Evolutionary conservation across 1,140 invertebrate species (phyloP).

Genomic region (Scaptomyza hsui): DNA sequence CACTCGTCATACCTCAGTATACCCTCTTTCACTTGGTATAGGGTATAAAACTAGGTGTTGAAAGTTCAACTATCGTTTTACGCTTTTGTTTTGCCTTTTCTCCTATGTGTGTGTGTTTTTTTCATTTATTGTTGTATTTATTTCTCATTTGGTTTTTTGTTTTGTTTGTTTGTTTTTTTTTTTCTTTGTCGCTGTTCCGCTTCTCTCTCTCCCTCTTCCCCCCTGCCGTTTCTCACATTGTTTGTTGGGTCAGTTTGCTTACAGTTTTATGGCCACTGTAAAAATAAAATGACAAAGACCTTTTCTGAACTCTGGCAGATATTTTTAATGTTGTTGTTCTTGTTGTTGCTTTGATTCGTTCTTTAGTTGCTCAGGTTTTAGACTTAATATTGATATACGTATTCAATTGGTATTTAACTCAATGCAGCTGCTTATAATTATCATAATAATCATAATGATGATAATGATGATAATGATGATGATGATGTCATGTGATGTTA

Average conservation of each 20-base stretch:
- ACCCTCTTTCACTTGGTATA: neutral
- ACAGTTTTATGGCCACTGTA: conserved; percentile 34
- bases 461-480: conserved; percentile 53
- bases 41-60: conserved; percentile 59
- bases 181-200: conserved; percentile 35
- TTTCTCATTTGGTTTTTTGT: conserved; percentile 36
- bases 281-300: neutral
- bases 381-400: neutral
- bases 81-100: conserved; percentile 49
- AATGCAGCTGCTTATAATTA: conserved; percentile 32
- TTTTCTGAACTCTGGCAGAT: neutral
- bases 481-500: conserved; percentile 62
- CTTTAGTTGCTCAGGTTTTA: neutral
- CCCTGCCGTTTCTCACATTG: neutral
- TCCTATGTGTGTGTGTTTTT: neutral
- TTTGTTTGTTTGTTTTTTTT: conserved; percentile 22
- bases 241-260: conserved; percentile 13
- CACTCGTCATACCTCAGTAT: no score
- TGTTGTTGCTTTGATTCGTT: no score
- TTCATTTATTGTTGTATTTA: conserved; percentile 38
- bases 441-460: conserved; percentile 3
- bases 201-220: neutral
- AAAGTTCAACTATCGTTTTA: conserved; percentile 81
- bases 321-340: neutral
- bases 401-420: conserved; percentile 50